These are phyloP conservation scores for Tetramorium simillimum DNA, from an alignment of 1,140 invertebrate genomes.

Conservation along the genomic window DNA sequence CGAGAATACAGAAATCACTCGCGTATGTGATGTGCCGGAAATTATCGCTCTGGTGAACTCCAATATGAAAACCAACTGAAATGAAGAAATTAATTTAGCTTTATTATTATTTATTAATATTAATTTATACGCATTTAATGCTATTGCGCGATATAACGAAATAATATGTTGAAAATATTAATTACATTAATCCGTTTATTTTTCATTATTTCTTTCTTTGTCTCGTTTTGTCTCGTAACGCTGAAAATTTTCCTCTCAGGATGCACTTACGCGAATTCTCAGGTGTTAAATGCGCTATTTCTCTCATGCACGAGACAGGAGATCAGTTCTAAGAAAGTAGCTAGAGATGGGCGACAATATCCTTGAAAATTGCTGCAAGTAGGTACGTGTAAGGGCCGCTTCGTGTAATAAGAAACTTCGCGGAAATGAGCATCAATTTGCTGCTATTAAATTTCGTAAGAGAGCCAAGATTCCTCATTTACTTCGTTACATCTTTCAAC, in stretches of 20 bases:
- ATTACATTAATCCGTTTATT: background rate
- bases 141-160: background rate
- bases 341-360: constrained; percentile 53
- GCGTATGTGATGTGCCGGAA: background rate
- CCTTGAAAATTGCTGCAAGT: constrained; percentile 47
- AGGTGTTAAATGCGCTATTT: constrained; percentile 41
- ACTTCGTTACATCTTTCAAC: constrained; percentile 49
- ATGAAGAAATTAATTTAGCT: background rate
- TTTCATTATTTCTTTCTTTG: background rate
- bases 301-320: constrained; percentile 23
- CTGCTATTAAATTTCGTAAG: constrained; percentile 54
- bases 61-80: background rate
- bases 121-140: background rate
- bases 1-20: background rate
- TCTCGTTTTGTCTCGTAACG: constrained; percentile 21
- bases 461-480: constrained; percentile 49
- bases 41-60: background rate
- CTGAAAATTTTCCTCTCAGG: constrained; percentile 22
- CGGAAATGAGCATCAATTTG: constrained; percentile 56
- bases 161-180: background rate
- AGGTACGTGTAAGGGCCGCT: constrained; percentile 38
- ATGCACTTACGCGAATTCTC: constrained; percentile 39
- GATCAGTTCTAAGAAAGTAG: constrained; percentile 53
- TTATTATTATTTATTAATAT: constrained; percentile 12
- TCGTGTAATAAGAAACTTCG: constrained; percentile 50